Conservation (phyloP, 2,797 vertebrate genomes). For the Hipposideros larvatus region DNA sequence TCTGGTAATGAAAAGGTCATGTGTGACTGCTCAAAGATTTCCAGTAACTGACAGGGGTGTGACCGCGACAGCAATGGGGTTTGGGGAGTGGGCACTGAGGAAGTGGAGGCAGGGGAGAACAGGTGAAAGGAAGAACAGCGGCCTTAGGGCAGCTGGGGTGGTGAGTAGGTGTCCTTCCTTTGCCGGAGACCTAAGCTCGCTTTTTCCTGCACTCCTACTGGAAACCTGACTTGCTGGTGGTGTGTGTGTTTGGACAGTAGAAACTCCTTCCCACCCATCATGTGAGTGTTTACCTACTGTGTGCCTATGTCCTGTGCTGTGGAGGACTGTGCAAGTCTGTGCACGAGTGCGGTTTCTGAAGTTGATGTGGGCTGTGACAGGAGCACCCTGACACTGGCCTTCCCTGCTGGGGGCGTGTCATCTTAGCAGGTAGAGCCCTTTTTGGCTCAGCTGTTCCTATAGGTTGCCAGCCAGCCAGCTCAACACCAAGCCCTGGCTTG, state of each 20-base stretch:
- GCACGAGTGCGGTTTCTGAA: background rate
- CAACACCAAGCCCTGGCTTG: background rate
- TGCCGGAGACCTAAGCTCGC: background rate
- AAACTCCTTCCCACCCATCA: background rate
- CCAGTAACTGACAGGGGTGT: background rate
- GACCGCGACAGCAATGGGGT: background rate
- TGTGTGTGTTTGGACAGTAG: background rate
- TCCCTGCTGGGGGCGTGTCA: background rate
- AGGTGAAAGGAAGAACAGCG: background rate
- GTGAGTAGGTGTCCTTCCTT: background rate
- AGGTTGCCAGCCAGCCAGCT: background rate
- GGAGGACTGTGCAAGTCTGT: too few relatives aligned
- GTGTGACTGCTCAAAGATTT: background rate
- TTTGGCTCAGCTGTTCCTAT: background rate
- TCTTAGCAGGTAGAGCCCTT: background rate
- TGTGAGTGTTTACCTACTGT: background rate
- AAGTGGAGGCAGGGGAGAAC: background rate
- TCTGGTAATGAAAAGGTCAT: background rate
- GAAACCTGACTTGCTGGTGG: background rate
- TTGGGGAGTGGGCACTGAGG: background rate
- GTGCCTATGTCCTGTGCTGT: fast-evolving
- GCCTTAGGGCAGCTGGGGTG: background rate
- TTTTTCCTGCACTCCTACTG: background rate
- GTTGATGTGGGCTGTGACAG: background rate
- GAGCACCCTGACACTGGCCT: background rate